A percentile compares a stretch with the other conserved stretches of the same genome.
Conservation (phyloP, 1,140 invertebrate genomes). For the Eumeta japonica region DNA sequence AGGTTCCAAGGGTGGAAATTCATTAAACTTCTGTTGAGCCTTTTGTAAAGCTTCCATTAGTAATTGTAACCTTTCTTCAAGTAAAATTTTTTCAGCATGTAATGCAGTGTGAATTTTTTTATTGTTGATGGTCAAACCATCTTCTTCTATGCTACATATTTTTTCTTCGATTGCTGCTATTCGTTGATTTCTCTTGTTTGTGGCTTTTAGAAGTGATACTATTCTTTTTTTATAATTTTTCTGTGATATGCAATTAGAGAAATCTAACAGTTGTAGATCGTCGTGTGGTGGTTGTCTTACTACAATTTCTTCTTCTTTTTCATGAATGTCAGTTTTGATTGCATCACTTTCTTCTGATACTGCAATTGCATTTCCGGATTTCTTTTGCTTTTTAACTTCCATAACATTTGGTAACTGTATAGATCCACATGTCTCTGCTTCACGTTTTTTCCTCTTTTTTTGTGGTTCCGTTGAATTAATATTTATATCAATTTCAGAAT, state of each 20-base stretch:
- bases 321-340: constrained; percentile 34
- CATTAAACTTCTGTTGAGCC: constrained; percentile 33
- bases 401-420: too few species aligned
- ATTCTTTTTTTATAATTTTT: constrained; percentile 31
- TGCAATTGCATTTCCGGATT: constrained; percentile 3
- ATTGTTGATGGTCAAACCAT: constrained; percentile 27
- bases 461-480: too few species aligned
- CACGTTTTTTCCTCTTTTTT: constrained; percentile 6
- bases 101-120: constrained; percentile 38
- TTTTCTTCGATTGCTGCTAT: constrained; percentile 27
- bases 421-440: too few species aligned
- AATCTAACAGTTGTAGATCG: constrained; percentile 29
- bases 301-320: constrained; percentile 23
- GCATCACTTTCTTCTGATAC: constrained; percentile 31
- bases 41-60: constrained; percentile 22
- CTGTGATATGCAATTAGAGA: constrained; percentile 24
- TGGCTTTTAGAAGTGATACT: constrained; percentile 21
- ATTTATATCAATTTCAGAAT: too few species aligned
- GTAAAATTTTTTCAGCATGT: constrained; percentile 27
- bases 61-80: constrained; percentile 25
- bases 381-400: too few species aligned
- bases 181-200: constrained; percentile 22
- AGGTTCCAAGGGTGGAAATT: constrained; percentile 20
- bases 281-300: too few species aligned
- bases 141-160: constrained; percentile 26